These are phyloP conservation scores for Baryphthengus martii DNA, from an alignment of 2,113 vertebrate species.

Conservation along the genomic window DNA sequence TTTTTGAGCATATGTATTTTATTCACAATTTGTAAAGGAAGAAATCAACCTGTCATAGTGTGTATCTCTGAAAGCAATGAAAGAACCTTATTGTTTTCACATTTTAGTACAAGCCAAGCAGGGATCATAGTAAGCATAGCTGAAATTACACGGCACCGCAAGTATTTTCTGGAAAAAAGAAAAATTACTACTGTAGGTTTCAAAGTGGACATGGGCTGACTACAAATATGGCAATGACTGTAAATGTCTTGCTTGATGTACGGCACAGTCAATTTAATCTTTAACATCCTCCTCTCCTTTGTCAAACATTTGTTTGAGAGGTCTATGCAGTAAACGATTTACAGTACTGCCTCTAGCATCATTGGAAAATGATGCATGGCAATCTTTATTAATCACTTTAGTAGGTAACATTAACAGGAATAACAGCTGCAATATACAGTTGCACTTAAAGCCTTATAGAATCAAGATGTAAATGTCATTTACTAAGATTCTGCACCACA, in stretches of 20 bases:
- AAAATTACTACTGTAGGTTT: slow-evolving; percentile 36
- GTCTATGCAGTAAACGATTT: slow-evolving; percentile 4
- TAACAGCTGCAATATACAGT: background rate
- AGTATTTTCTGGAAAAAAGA: slow-evolving; percentile 56
- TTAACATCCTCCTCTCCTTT: slow-evolving; percentile 16
- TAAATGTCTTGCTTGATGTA: slow-evolving; percentile 33
- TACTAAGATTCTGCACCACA: background rate
- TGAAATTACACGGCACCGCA: slow-evolving; percentile 5
- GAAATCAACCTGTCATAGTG: background rate
- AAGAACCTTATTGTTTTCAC: background rate
- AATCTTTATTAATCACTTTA: slow-evolving; percentile 26
- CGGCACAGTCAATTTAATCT: slow-evolving; percentile 23
- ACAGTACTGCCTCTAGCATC: background rate
- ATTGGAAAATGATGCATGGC: slow-evolving; percentile 8
- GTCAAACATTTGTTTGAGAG: slow-evolving; percentile 45
- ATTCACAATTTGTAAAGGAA: slow-evolving; percentile 13
- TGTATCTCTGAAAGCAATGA: background rate
- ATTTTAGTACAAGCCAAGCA: background rate
- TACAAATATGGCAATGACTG: slow-evolving; percentile 24
- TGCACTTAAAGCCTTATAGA: background rate
- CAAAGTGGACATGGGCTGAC: slow-evolving; percentile 26
- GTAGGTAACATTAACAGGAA: background rate
- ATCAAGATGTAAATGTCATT: background rate
- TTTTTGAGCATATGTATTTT: background rate
- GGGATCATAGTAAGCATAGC: background rate